Evolutionary conservation across 1,140 invertebrate species (phyloP).

Genomic region (Colletes gigas): DNA sequence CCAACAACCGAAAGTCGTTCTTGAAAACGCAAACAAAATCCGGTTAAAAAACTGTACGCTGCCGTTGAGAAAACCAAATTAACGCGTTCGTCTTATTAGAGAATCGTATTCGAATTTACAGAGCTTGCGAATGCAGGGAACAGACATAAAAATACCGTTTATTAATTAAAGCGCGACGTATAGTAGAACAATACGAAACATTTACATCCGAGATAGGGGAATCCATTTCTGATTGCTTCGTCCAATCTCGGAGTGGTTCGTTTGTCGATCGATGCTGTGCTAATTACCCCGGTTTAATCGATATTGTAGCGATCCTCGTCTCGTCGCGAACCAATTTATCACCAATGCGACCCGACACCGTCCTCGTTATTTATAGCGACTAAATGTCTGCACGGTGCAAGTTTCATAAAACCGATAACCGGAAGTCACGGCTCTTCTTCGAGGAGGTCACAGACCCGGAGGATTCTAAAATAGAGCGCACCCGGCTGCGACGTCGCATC

Average conservation of each 20-base stretch:
- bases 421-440: slow-evolving; percentile 53
- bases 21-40: neutral
- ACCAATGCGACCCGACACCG: neutral
- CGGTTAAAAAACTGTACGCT: neutral
- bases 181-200: neutral
- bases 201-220: neutral
- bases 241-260: neutral
- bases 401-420: slow-evolving; percentile 47
- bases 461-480: slow-evolving; percentile 46
- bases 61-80: neutral
- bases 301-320: neutral
- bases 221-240: neutral
- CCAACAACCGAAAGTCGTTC: slow-evolving; percentile 11
- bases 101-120: neutral
- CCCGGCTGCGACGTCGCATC: neutral
- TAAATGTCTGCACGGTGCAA: neutral
- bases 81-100: too few species aligned
- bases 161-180: neutral
- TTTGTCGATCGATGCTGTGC: slow-evolving; percentile 28
- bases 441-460: slow-evolving; percentile 44
- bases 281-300: slow-evolving; percentile 30
- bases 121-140: too few species aligned
- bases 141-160: too few species aligned
- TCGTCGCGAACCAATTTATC: slow-evolving; percentile 4
- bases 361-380: neutral